phyloP scores from a whole-genome alignment of 2,888 invertebrate species.

The Melieria picta region DNA sequence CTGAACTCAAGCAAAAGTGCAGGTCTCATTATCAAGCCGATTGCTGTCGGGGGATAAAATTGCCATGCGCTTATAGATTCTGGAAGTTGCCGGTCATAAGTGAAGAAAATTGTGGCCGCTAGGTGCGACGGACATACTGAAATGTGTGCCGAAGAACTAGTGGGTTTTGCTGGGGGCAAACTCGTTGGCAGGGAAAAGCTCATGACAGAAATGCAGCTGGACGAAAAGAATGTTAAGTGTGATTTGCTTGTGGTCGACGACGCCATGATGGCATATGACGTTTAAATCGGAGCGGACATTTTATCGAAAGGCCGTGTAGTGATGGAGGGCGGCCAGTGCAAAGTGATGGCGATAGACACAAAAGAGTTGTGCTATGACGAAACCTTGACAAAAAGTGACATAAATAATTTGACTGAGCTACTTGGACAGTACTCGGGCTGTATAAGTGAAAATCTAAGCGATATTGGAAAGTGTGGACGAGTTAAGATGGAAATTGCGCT shows the following conservation, averaged over 20 bases:
- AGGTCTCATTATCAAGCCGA: background rate
- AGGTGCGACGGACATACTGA: background rate
- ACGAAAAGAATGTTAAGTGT: too few relatives aligned
- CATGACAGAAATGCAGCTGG: too few relatives aligned
- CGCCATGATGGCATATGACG: slow-evolving; percentile 2
- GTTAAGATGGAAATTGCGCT: slow-evolving; percentile 1
- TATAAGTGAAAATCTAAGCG: slow-evolving; percentile 1
- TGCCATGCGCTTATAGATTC: slow-evolving; percentile 9
- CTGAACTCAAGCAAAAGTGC: background rate
- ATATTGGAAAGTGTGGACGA: background rate
- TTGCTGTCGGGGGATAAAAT: background rate
- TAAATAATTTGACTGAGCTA: background rate
- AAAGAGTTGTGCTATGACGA: too few relatives aligned
- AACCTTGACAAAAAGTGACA: background rate
- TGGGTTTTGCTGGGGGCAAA: background rate
- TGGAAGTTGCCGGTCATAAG: background rate
- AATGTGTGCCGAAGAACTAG: background rate
- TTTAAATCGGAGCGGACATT: slow-evolving; percentile 1
- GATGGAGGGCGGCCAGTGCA: slow-evolving; percentile 11
- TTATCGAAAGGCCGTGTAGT: slow-evolving; percentile 10
- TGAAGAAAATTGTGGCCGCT: slow-evolving; percentile 5
- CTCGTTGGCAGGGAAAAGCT: too few relatives aligned
- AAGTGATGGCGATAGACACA: slow-evolving; percentile 1
- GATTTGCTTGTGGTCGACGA: slow-evolving; percentile 9
- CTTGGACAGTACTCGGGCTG: background rate